Evolutionary conservation across 2,888 invertebrate species (phyloP), one percentile per base, ranked within the genome.

Genomic region (Campoletis raptor): DNA sequence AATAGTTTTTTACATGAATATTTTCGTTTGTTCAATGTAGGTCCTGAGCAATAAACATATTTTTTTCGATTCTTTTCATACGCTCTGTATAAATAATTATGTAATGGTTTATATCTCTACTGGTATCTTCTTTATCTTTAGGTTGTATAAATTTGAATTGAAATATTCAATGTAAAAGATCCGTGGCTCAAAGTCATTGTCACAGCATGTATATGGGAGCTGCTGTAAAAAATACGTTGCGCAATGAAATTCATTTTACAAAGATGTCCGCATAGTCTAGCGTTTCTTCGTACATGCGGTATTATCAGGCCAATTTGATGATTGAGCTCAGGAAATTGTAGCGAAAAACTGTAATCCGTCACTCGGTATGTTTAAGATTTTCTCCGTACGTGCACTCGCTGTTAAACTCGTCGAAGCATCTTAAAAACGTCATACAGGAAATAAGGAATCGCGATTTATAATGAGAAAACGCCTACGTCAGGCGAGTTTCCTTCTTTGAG

Each of bases 381-480:
- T 66, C 81, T 54, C 77, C 64, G 64, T 81, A 77, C 70, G 64
- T 67, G 52, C 45, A 67, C 45, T 61, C 42, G 69, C 57, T 52
- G 40, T 69, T 70, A 76, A 48, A 83, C 57, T 36, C 54, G 66
- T 67, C 21, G 42, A 40, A 74, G 70, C 80, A 82, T 80, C 85
- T 86, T 82, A 82, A 87, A 85, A 87, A 85, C 64, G 61, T 81
- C 45, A 76, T 87, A 81, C 88, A 86, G 88, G 88, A 89, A 89
- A 87, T 88, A 88, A 89, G 80, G 77, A 64, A 85, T 88, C 78
- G 83, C 72, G 83, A 73, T 72, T 67, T 77, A 77, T 87, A 87
- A 83, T 81, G 78, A 36, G 61, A 86, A 30, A 61, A 61, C 83
- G 88, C 88, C 87, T 85, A 86, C 88, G 57, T 67, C 52, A 64